phyloP scores from a whole-genome alignment of 2,888 invertebrate species.

The Carabus problematicus region DNA sequence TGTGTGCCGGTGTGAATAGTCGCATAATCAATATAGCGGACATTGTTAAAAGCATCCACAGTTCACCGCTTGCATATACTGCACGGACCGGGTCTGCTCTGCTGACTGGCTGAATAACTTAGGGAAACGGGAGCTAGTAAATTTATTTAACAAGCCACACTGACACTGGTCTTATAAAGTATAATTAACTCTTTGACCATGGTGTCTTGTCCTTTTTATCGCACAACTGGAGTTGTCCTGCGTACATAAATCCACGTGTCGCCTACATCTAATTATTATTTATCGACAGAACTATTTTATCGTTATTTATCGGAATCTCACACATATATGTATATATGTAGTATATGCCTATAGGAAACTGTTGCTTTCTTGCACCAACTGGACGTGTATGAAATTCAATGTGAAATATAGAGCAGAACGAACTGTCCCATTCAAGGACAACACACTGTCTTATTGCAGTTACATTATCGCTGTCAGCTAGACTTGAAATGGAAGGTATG shows the following conservation, averaged over 20 bases:
- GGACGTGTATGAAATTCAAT: constrained; percentile 34
- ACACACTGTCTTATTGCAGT: background rate
- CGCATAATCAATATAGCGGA: constrained; percentile 7
- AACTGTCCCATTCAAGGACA: constrained; percentile 23
- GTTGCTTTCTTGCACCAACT: background rate
- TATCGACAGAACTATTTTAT: constrained; percentile 35
- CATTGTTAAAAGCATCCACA: constrained; percentile 6
- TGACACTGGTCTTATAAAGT: constrained; percentile 41
- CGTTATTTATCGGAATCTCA: constrained; percentile 31
- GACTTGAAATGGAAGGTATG: no score
- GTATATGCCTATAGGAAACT: no score
- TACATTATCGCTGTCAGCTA: no score
- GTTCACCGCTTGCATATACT: background rate
- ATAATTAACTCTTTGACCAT: constrained; percentile 38
- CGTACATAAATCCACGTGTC: constrained; percentile 33
- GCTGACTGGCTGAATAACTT: constrained; percentile 21
- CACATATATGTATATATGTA: no score
- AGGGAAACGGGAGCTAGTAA: constrained; percentile 39
- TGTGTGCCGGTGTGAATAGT: constrained; percentile 8
- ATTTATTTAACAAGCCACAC: constrained; percentile 41
- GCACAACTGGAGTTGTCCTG: constrained; percentile 2
- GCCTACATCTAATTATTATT: constrained; percentile 43
- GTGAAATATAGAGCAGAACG: constrained; percentile 39
- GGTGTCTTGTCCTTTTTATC: constrained; percentile 12
- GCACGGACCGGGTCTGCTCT: background rate